phyloP scores from a whole-genome alignment of 2,113 vertebrate genomes.

The Elgaria multicarinata region DNA sequence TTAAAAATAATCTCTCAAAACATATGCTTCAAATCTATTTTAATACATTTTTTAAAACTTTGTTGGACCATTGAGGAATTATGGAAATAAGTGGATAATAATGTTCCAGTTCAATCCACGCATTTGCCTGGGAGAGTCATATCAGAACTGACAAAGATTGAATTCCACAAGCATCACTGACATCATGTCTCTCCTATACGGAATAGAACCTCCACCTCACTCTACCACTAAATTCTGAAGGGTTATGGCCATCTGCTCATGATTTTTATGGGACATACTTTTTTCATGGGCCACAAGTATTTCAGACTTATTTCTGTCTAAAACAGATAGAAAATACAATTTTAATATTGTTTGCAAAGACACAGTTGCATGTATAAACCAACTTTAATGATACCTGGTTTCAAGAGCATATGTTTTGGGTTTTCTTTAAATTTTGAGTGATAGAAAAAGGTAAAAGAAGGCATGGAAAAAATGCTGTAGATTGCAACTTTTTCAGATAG shows the following conservation, averaged over 20 bases:
- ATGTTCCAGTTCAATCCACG: background rate
- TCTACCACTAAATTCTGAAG: background rate
- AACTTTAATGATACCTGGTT: background rate
- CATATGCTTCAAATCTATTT: too few relatives aligned
- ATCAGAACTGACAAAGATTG: background rate
- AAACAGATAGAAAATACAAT: background rate
- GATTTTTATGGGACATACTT: background rate
- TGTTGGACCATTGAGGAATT: background rate
- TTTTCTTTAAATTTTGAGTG: too few relatives aligned
- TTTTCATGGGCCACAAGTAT: background rate
- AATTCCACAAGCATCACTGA: background rate
- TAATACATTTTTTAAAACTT: background rate
- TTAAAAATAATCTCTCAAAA: background rate
- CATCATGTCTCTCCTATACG: background rate
- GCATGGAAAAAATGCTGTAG: too few relatives aligned
- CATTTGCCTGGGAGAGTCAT: background rate
- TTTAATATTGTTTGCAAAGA: background rate
- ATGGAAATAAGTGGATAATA: background rate
- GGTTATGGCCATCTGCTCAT: background rate
- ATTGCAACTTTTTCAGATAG: too few relatives aligned
- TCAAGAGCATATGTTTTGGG: background rate
- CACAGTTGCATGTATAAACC: background rate
- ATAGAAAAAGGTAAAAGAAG: too few relatives aligned
- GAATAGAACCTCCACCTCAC: background rate
- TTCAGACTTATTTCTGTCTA: background rate